A percentile compares a stretch with the other conserved stretches of the same genome.
Conservation (phyloP, 1,140 invertebrate species). For the Xylocopa sonorina region DNA sequence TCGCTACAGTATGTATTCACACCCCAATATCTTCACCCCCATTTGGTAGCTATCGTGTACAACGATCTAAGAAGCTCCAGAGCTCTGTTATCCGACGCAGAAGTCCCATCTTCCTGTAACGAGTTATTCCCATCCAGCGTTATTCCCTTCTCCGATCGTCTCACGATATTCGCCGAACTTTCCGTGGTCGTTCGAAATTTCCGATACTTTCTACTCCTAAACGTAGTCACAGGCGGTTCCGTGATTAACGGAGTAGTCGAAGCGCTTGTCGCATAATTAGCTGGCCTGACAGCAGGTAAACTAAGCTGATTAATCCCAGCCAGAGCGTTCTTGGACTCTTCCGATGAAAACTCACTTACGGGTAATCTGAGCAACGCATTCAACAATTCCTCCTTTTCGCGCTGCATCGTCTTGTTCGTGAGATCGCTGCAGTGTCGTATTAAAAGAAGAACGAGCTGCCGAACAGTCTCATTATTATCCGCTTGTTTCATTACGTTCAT, state of each 20-base stretch:
- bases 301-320: slow-evolving; percentile 74
- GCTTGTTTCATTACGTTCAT: slow-evolving; percentile 91
- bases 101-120: slow-evolving; percentile 76
- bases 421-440: slow-evolving; percentile 88
- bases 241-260: slow-evolving; percentile 16
- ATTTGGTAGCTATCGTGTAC: slow-evolving; percentile 91
- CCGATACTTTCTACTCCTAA: slow-evolving; percentile 73
- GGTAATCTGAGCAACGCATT: slow-evolving; percentile 86
- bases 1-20: background rate
- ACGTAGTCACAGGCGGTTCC: slow-evolving; percentile 74
- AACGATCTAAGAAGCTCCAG: slow-evolving; percentile 91
- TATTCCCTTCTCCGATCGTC: slow-evolving; percentile 60
- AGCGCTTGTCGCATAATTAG: background rate
- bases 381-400: slow-evolving; percentile 85
- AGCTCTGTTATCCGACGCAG: slow-evolving; percentile 87
- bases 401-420: slow-evolving; percentile 85
- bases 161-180: slow-evolving; percentile 44
- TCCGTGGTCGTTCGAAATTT: slow-evolving; percentile 72
- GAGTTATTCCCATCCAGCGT: slow-evolving; percentile 80
- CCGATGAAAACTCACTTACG: slow-evolving; percentile 76
- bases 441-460: slow-evolving; percentile 88
- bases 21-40: slow-evolving; percentile 82
- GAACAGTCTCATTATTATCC: slow-evolving; percentile 88
- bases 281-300: slow-evolving; percentile 66
- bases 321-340: slow-evolving; percentile 74